Evolutionary conservation across 2,113 vertebrate genomes (phyloP).

Genomic region (Porphyrio hochstetteri): DNA sequence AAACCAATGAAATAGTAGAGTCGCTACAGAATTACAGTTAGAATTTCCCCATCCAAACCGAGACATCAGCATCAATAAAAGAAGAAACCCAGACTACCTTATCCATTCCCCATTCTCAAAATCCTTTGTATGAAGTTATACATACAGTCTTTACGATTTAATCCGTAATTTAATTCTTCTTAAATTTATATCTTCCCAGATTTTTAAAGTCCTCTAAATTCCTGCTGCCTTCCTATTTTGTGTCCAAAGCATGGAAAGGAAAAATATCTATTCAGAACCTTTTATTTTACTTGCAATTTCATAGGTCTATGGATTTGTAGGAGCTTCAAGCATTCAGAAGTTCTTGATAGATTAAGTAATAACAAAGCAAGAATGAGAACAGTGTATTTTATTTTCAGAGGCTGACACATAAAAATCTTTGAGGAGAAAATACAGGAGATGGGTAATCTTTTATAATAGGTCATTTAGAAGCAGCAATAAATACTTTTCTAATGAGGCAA

Average conservation of each 20-base stretch:
- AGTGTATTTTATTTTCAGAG: conserved; percentile 32
- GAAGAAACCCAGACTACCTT: background rate
- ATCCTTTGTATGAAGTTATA: background rate
- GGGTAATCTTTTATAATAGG: background rate
- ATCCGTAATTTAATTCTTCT: background rate
- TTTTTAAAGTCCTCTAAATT: background rate
- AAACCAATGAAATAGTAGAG: background rate
- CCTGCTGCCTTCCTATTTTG: background rate
- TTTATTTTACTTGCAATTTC: conserved; percentile 13
- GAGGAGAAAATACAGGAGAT: conserved; percentile 17
- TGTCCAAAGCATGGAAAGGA: background rate
- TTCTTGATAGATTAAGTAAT: conserved; percentile 40
- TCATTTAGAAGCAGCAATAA: conserved; percentile 36
- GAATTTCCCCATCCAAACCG: background rate
- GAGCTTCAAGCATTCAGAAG: background rate
- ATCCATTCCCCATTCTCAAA: background rate
- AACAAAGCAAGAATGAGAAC: conserved; percentile 31
- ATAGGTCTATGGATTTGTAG: background rate
- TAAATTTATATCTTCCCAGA: background rate
- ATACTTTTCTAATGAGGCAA: conserved; percentile 36
- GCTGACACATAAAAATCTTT: conserved; percentile 20
- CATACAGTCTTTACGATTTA: background rate
- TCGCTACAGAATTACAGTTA: background rate
- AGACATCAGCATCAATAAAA: background rate
- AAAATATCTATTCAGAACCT: background rate